phyloP scores from a whole-genome alignment of 2,113 vertebrate genomes.

The Riparia riparia region DNA sequence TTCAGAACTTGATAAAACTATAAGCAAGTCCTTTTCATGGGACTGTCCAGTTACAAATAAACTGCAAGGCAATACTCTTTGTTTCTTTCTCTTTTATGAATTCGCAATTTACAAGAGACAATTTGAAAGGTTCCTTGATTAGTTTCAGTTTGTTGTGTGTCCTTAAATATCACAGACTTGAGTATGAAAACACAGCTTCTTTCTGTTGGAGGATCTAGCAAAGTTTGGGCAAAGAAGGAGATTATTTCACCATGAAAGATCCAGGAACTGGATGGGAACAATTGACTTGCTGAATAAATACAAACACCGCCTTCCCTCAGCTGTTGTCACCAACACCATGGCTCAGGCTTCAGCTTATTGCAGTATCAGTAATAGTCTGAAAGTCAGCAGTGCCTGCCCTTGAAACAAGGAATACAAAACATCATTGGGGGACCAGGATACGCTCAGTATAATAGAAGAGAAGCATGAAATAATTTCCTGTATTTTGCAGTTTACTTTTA shows the following conservation, averaged over 20 bases:
- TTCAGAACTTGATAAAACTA: background rate
- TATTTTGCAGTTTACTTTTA: background rate
- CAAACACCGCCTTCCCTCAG: background rate
- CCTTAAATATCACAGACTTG: background rate
- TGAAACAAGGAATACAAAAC: background rate
- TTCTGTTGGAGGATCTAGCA: background rate
- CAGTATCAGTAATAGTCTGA: background rate
- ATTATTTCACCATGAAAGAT: background rate
- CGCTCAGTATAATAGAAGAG: background rate
- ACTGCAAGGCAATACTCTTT: background rate
- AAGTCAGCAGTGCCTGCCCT: background rate
- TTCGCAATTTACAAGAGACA: background rate
- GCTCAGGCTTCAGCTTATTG: conserved; percentile 33
- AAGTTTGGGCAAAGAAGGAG: background rate
- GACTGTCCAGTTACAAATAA: background rate
- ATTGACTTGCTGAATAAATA: background rate
- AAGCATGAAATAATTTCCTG: background rate
- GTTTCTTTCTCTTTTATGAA: background rate
- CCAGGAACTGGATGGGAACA: background rate
- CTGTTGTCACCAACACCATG: background rate
- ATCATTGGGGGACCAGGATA: background rate
- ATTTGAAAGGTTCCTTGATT: background rate
- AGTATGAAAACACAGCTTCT: background rate
- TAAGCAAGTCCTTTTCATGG: background rate
- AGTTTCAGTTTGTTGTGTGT: background rate